Conservation (phyloP, 2,113 vertebrate species). For the Larimichthys polyactis region DNA sequence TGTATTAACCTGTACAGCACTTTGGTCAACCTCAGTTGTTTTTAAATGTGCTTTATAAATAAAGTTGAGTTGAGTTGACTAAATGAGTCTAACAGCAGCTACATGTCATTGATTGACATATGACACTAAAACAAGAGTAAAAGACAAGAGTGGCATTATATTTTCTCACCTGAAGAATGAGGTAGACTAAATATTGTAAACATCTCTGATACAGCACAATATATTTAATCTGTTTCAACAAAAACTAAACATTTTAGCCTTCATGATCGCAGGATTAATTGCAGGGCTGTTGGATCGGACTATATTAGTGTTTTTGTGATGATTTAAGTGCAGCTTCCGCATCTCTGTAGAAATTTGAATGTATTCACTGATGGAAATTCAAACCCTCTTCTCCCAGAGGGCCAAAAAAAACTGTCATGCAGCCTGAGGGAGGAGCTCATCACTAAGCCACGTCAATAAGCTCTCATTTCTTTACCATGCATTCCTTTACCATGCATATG, state of each 20-base stretch:
- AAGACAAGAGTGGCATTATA: too few relatives aligned
- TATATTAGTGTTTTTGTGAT: neutral
- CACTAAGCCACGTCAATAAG: constrained; percentile 11
- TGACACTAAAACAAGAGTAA: neutral
- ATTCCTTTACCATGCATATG: neutral
- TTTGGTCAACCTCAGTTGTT: too few relatives aligned
- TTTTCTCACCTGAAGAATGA: too few relatives aligned
- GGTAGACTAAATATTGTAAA: neutral
- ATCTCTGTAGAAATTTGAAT: neutral
- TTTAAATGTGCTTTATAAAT: too few relatives aligned
- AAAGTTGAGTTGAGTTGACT: too few relatives aligned
- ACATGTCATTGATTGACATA: neutral
- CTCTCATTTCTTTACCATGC: neutral
- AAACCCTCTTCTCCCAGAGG: neutral
- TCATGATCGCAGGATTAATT: neutral
- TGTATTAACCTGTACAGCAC: too few relatives aligned
- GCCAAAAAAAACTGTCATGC: neutral
- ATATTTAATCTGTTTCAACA: neutral
- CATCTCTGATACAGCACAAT: neutral
- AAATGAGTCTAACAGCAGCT: too few relatives aligned
- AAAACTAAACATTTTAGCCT: neutral
- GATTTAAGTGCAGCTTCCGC: neutral
- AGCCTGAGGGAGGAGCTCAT: neutral
- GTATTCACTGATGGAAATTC: constrained; percentile 17
- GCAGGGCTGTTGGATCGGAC: neutral